These are phyloP conservation scores for Notodonta dromedarius DNA, from an alignment of 2,888 invertebrate species.

Conservation along the genomic window DNA sequence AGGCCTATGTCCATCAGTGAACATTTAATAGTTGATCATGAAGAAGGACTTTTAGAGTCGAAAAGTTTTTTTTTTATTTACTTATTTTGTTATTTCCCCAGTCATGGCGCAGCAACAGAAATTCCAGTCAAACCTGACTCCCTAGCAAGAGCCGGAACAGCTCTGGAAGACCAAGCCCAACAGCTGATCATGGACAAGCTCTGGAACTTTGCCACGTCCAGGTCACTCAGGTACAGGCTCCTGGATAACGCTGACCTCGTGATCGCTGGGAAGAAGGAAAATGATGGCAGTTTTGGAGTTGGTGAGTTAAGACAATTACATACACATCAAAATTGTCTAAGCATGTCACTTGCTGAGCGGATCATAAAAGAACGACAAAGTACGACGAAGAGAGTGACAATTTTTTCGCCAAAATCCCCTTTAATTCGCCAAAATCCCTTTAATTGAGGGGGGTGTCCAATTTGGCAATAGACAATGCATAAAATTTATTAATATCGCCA, in stretches of 20 bases:
- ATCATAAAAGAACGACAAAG: too few species aligned
- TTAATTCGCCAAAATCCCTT: too few species aligned
- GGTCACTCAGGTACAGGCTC: constrained; percentile 91
- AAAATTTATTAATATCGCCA: too few species aligned
- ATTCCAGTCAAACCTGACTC: constrained; percentile 83
- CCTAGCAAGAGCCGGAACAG: constrained; percentile 81
- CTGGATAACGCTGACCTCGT: constrained; percentile 92
- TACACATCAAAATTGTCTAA: background rate
- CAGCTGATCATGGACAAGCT: constrained; percentile 89
- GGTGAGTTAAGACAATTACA: background rate
- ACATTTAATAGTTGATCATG: too few species aligned
- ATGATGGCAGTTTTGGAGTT: constrained; percentile 86
- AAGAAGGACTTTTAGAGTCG: too few species aligned
- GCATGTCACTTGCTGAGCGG: too few species aligned
- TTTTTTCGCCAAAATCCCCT: too few species aligned
- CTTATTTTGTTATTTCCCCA: constrained; percentile 42
- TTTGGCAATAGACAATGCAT: too few species aligned
- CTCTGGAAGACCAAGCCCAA: constrained; percentile 85
- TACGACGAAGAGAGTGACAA: too few species aligned
- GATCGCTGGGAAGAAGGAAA: constrained; percentile 87
- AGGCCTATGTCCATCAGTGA: too few species aligned
- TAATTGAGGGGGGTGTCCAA: too few species aligned
- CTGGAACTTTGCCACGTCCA: constrained; percentile 89
- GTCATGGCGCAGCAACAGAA: constrained; percentile 72
- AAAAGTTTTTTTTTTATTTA: too few species aligned